Percentiles rank a stretch among this genome's conserved stretches.
Conservation (phyloP, 2,797 vertebrate genomes). For the Siniperca undulata region DNA sequence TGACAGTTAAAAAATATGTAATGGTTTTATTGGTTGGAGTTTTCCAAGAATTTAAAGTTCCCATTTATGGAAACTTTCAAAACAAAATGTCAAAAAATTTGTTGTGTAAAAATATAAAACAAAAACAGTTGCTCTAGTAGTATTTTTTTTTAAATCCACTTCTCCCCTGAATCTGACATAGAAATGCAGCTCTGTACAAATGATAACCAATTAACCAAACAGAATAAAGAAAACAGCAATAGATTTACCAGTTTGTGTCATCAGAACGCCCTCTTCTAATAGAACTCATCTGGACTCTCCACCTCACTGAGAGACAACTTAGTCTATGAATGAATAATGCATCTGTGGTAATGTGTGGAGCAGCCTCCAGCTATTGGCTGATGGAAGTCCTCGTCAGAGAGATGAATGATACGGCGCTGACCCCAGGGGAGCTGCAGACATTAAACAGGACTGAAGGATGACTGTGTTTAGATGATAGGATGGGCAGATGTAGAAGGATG, state of each 20-base stretch:
- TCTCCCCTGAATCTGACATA: not conserved
- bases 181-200: not conserved
- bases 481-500: not conserved
- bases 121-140: not conserved
- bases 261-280: not conserved
- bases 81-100: not conserved
- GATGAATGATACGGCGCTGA: constrained; percentile 19
- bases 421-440: constrained; percentile 31
- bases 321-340: constrained; percentile 51
- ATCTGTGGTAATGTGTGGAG: constrained; percentile 25
- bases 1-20: not conserved
- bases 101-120: not conserved
- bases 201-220: not conserved
- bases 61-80: not conserved
- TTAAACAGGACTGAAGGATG: constrained; percentile 33
- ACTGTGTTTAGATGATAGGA: constrained; percentile 31
- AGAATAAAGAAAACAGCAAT: not conserved
- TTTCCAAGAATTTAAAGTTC: not conserved
- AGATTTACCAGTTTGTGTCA: not conserved
- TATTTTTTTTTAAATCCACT: not conserved
- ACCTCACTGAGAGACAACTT: not conserved
- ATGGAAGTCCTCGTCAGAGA: constrained; percentile 38
- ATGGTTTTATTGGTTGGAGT: not conserved
- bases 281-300: not conserved
- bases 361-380: constrained; percentile 44